phyloP scores from a whole-genome alignment of 1,140 invertebrate species.

The Caligus rogercresseyi region DNA sequence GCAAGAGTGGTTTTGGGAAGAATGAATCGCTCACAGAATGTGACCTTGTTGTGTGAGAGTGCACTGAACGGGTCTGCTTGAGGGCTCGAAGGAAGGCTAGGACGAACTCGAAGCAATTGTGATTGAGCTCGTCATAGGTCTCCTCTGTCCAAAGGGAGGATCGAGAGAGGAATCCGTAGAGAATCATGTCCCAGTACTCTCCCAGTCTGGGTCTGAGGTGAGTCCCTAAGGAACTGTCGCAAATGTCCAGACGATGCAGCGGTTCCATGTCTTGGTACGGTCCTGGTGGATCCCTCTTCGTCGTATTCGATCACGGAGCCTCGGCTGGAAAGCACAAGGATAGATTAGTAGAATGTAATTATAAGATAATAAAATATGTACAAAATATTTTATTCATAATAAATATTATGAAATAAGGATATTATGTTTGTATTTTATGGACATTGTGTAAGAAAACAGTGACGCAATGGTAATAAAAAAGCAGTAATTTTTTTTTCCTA shows the following conservation, averaged over 20 bases:
- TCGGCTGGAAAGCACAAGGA: constrained; percentile 36
- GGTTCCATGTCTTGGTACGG: constrained; percentile 40
- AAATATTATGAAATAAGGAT: too few species aligned
- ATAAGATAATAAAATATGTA: too few species aligned
- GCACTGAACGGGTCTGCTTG: constrained; percentile 40
- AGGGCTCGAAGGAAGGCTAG: constrained; percentile 47
- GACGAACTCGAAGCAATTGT: constrained; percentile 64
- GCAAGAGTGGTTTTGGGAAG: constrained; percentile 50
- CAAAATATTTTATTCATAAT: too few species aligned
- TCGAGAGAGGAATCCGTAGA: constrained; percentile 34
- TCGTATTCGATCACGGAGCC: constrained; percentile 58
- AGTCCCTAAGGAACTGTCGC: constrained; percentile 33
- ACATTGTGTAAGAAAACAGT: too few species aligned
- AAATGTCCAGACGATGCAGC: constrained; percentile 47
- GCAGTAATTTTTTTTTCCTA: too few species aligned
- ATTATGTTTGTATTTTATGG: too few species aligned
- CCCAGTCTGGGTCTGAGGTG: constrained; percentile 39
- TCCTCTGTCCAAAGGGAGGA: constrained; percentile 17
- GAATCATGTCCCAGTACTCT: constrained; percentile 51
- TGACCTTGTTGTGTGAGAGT: constrained; percentile 40
- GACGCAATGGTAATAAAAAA: too few species aligned
- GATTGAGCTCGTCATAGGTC: constrained; percentile 46
- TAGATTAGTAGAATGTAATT: too few species aligned
- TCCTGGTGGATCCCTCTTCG: constrained; percentile 40
- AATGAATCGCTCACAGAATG: constrained; percentile 55